These are phyloP conservation scores for Syritta pipiens DNA, from an alignment of 2,888 invertebrate genomes.

Conservation along the genomic window DNA sequence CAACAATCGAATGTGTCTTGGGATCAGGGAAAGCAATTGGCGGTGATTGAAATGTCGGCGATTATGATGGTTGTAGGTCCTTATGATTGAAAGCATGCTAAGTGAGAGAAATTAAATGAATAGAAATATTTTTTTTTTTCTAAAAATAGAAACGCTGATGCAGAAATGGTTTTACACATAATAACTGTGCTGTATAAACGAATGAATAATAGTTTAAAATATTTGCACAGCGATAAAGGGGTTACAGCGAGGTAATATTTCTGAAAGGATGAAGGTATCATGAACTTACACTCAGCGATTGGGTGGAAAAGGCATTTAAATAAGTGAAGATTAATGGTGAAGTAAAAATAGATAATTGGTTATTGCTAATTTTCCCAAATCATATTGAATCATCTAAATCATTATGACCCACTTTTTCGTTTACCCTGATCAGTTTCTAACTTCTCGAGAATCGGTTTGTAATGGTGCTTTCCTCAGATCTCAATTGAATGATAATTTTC, in stretches of 20 bases:
- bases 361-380: too few relatives aligned
- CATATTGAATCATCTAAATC: too few relatives aligned
- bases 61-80: slow-evolving; percentile 51
- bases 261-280: too few relatives aligned
- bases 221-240: background rate
- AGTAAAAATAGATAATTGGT: too few relatives aligned
- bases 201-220: background rate
- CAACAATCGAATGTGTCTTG: slow-evolving; percentile 50
- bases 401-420: too few relatives aligned
- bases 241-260: background rate
- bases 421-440: too few relatives aligned
- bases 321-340: too few relatives aligned
- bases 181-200: background rate
- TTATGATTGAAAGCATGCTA: slow-evolving; percentile 36
- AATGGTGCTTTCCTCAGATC: too few relatives aligned
- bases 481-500: too few relatives aligned
- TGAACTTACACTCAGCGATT: too few relatives aligned
- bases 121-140: slow-evolving; percentile 12
- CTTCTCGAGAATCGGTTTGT: too few relatives aligned
- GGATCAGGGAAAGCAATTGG: slow-evolving; percentile 16
- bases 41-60: slow-evolving; percentile 15
- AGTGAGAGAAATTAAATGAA: slow-evolving; percentile 19
- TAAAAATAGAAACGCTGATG: slow-evolving; percentile 43
- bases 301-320: too few relatives aligned
- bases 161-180: slow-evolving; percentile 5